Evolutionary conservation across 1,140 invertebrate genomes (phyloP), one percentile per base, ranked within the genome.

Genomic region (Ips typographus): DNA sequence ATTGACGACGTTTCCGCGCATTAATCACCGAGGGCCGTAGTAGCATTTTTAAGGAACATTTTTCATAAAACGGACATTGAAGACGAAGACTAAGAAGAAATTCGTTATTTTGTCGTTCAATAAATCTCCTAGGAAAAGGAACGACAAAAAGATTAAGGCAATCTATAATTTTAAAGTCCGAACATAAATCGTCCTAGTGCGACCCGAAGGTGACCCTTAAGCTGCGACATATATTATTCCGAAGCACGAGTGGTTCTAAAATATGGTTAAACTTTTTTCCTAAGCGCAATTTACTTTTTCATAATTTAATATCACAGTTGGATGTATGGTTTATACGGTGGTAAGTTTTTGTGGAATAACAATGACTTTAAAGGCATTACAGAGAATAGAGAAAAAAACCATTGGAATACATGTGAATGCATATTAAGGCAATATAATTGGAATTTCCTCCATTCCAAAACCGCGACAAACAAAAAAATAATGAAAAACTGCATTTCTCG

Each of bases 161-260:
- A 55, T 55, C 53, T 55, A 55, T 55, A 55, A 55, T 55, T 55
- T 55, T 55, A 55, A 55, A 55, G 53, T 55, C 38, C 22, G 38
- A 39, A 22, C 38, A 55, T 55, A 55, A 55, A 55, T 55, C 53
- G 7, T 55, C 53, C 7, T 55, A 55, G 53, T 55, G 22, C 38
- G 53, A 55, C 53, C 53, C 53, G 38, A 55, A 55, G 53, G 53
- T 55, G 53, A 55, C 53, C 53, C 53, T 55, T 55, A 39, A 55
- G 53, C 53, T 37, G 37, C 8, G 22, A 36, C 53, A 55, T 55
- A 55, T 55, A 55, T 55, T 36, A 55, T 39, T 22, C 53, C 37
- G 7, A 39, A 22, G 38, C n/a, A 55, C 53, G 38, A 55, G 38
- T 55, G 53, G 38, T 37, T 55, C 22, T 55, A 55, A 55, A 55